Evolutionary conservation across 2,888 invertebrate genomes (phyloP), one percentile per base, ranked within the genome.

Genomic region (Ophioninae sp.): DNA sequence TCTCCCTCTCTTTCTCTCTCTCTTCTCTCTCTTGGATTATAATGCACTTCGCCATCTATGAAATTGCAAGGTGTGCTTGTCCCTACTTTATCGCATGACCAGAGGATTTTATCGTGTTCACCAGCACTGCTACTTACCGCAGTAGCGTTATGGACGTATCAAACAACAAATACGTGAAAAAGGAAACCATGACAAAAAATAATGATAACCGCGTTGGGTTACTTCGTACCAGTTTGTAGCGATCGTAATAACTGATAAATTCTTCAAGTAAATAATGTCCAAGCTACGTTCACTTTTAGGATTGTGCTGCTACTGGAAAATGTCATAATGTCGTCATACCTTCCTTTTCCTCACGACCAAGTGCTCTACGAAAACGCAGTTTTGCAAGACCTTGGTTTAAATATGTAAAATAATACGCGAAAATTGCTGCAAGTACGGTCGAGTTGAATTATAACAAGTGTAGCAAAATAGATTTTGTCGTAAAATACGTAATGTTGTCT

Each of bases 31-130:
- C 61, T 30, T 67, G 59, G 51, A 9, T 64, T 58, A 71, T 71
- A 71, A 78, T 71, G 20, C 20, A 20, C 63, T 13, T 64, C 51
- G 51, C n/a, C 69, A 59, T 74, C 74, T 69, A 69, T 78, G 71
- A 81, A 81, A 81, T 81, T 83, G 77, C 77, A 81, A 81, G 77
- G 73, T 83, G 77, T 74, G 64, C 74, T 74, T 63, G 59, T 77
- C 51, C 59, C 73, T 77, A 59, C 58, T 67, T 68, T 64, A 73
- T 68, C 39, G 30, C 72, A 79, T 30, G 72, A 44, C 64, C 59
- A 37, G 64, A 58, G 56, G 37, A 58, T 72, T 51, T 59, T 30
- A 51, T 78, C 58, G 64, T 75, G 41, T 20, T 56, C 63, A 37
- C 37, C 37, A 61, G 59, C 23, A 51, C 68, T 23, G 59, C n/a